A percentile compares a stretch with the other conserved stretches of the same genome.
These are phyloP conservation scores for Pocota personata DNA, from an alignment of 2,888 invertebrate genomes.

Conservation along the genomic window DNA sequence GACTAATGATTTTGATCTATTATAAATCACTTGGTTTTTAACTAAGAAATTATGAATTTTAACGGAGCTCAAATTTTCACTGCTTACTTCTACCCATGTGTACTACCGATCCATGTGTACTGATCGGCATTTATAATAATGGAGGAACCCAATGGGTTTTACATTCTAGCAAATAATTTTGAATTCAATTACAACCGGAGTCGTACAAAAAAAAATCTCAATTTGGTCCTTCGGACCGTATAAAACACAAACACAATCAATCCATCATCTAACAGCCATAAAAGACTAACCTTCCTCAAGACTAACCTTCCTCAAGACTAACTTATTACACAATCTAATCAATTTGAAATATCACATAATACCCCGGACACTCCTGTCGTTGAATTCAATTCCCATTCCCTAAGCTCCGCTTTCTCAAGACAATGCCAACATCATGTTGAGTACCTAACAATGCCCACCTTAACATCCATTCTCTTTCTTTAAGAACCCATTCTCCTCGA, in stretches of 20 bases:
- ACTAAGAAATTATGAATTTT: no score
- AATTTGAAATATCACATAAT: conserved; percentile 45
- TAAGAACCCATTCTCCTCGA: neutral
- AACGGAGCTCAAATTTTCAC: no score
- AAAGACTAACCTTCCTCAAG: conserved; percentile 11
- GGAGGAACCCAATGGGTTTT: no score
- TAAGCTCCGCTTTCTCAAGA: conserved; percentile 18
- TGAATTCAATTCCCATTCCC: conserved; percentile 22
- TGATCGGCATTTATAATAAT: neutral
- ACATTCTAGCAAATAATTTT: no score
- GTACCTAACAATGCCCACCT: conserved; percentile 59
- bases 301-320: neutral
- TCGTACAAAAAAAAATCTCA: neutral
- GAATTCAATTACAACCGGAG: no score
- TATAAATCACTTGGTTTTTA: no score
- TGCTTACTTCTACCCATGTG: no score
- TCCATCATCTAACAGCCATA: neutral
- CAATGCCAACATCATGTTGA: conserved; percentile 57
- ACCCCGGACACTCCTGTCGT: neutral
- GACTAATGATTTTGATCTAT: no score
- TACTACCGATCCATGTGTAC: no score
- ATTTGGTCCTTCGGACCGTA: neutral
- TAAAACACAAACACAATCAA: neutral
- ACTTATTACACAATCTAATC: conserved; percentile 31
- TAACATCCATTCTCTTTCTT: conserved; percentile 45